Percentiles rank a stretch among this genome's conserved stretches.
These are phyloP conservation scores for Teleopsis dalmanni DNA, from an alignment of 1,140 invertebrate genomes.

Conservation along the genomic window DNA sequence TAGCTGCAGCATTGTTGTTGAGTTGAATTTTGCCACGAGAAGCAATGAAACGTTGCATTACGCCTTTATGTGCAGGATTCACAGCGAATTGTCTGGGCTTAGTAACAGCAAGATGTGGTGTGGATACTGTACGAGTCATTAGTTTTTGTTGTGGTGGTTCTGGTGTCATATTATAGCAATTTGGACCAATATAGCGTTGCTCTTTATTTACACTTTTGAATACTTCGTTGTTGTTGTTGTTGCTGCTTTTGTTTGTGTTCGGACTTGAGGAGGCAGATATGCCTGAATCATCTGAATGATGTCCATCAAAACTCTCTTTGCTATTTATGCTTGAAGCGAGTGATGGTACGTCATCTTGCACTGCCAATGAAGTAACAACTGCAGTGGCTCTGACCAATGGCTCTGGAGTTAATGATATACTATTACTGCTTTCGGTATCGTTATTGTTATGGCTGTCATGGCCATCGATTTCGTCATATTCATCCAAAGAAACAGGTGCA, in stretches of 20 bases:
- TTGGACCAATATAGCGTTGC: slow-evolving; percentile 34
- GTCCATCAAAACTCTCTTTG: slow-evolving; percentile 38
- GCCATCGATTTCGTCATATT: not conserved
- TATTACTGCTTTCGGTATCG: slow-evolving; percentile 7
- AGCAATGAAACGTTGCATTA: slow-evolving; percentile 71
- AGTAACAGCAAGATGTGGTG: slow-evolving; percentile 51
- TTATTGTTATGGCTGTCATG: slow-evolving; percentile 4
- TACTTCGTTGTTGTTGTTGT: slow-evolving; percentile 10
- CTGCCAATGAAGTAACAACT: not conserved
- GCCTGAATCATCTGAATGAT: slow-evolving; percentile 39
- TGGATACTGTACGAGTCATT: slow-evolving; percentile 51
- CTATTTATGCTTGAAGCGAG: slow-evolving; percentile 33
- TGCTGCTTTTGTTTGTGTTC: slow-evolving; percentile 15
- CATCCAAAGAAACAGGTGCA: slow-evolving; percentile 20
- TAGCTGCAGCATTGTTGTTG: slow-evolving; percentile 13
- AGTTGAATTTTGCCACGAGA: slow-evolving; percentile 57
- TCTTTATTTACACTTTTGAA: slow-evolving; percentile 14
- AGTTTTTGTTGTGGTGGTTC: slow-evolving; percentile 46
- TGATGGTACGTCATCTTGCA: slow-evolving; percentile 23
- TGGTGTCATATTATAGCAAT: slow-evolving; percentile 44
- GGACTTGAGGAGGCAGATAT: slow-evolving; percentile 37
- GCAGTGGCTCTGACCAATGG: not conserved
- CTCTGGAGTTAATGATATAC: slow-evolving; percentile 8
- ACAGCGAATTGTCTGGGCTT: slow-evolving; percentile 50
- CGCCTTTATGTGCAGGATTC: slow-evolving; percentile 56